Evolutionary conservation across 23 tunicate species (phyloP).

Genomic region (Ciona savignyi): DNA sequence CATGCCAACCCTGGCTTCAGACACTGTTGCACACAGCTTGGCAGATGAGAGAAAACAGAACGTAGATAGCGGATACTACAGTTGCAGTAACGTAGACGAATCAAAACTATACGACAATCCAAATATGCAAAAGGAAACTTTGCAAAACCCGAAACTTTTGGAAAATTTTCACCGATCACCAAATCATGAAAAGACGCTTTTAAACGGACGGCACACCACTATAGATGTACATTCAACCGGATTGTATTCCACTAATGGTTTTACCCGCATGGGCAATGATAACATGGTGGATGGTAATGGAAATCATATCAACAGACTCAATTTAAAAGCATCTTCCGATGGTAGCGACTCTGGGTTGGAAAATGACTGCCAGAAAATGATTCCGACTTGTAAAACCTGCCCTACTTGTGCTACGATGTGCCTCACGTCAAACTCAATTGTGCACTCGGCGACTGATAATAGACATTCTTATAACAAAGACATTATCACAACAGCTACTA

Average conservation of each 20-base stretch:
- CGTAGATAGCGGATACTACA: conserved; percentile 81
- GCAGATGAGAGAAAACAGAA: conserved; percentile 8
- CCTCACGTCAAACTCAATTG: not conserved
- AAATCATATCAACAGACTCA: not conserved
- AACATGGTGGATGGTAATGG: not conserved
- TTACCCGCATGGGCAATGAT: not conserved
- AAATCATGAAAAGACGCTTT: not conserved
- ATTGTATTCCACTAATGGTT: not conserved
- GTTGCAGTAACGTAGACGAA: conserved; percentile 27
- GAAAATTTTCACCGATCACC: not conserved
- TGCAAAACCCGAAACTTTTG: not conserved
- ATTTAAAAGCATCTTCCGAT: not conserved
- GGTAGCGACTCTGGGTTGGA: not conserved
- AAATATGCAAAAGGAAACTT: no score
- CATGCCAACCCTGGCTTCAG: not conserved
- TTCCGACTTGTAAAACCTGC: not conserved
- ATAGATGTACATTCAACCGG: not conserved
- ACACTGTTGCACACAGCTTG: not conserved
- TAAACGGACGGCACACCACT: not conserved
- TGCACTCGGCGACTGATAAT: not conserved
- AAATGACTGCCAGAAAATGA: not conserved
- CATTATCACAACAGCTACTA: not conserved
- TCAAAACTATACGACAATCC: not conserved
- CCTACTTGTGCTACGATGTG: not conserved
- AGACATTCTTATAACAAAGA: not conserved